These are phyloP conservation scores for Labrus mixtus DNA, from an alignment of 2,113 vertebrate species.

Conservation along the genomic window DNA sequence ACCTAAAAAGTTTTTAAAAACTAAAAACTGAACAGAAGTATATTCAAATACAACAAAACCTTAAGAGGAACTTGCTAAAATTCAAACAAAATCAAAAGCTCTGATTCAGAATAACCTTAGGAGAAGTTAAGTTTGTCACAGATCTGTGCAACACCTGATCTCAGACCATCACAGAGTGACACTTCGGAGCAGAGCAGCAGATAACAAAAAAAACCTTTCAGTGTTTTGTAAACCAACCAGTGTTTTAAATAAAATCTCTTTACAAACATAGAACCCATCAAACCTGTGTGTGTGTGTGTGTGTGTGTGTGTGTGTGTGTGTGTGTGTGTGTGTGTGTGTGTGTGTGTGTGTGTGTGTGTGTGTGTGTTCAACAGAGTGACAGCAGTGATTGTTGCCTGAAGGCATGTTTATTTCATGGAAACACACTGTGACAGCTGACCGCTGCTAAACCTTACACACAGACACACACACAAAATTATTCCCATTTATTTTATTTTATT, in stretches of 20 bases:
- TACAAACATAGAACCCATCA: neutral
- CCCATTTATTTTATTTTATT: neutral
- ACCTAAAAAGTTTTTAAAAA: too few relatives aligned
- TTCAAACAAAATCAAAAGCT: neutral
- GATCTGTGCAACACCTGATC: neutral
- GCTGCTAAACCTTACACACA: neutral
- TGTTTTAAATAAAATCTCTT: neutral
- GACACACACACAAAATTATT: neutral
- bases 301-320: constrained; percentile 12
- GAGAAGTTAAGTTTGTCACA: neutral
- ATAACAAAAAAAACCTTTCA: neutral
- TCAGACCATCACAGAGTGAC: neutral
- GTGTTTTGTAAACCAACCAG: neutral
- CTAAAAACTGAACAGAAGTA: too few relatives aligned
- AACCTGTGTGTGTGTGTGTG: constrained; percentile 8
- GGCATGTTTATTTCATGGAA: constrained; percentile 45
- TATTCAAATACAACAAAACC: too few relatives aligned
- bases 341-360: constrained; percentile 12
- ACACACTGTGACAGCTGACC: constrained; percentile 51
- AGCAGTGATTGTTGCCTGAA: constrained; percentile 47
- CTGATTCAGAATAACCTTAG: neutral
- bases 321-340: constrained; percentile 23
- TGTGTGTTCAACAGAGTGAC: constrained; percentile 24
- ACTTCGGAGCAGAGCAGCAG: neutral
- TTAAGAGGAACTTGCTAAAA: too few relatives aligned